These are phyloP conservation scores for Syrrhaptes paradoxus DNA, from an alignment of 2,113 vertebrate species.

Conservation along the genomic window DNA sequence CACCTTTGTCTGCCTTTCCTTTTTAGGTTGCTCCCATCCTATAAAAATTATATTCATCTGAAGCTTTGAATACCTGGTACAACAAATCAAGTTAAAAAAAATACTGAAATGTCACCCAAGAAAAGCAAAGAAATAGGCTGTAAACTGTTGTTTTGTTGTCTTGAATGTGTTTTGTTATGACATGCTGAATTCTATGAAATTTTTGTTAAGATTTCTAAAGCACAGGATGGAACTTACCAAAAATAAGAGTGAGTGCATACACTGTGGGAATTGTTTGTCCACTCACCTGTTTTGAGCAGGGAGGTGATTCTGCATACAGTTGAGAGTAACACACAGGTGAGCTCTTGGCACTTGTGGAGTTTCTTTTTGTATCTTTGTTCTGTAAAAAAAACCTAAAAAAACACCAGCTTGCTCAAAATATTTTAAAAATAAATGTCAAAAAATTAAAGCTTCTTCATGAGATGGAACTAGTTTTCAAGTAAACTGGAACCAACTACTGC, in stretches of 20 bases:
- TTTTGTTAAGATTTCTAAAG: not conserved
- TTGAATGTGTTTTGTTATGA: not conserved
- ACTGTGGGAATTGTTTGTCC: not conserved
- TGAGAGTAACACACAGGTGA: not conserved
- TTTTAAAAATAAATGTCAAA: not conserved
- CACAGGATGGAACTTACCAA: not conserved
- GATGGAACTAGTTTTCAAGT: not conserved
- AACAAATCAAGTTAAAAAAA: not conserved
- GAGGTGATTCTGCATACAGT: not conserved
- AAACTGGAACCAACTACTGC: not conserved
- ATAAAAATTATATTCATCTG: not conserved
- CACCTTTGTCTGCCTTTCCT: not conserved
- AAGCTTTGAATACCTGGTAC: not conserved
- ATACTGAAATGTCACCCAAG: not conserved
- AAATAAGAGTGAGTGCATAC: accelerated
- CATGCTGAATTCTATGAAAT: not conserved
- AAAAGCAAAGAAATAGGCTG: not conserved
- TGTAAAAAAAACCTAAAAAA: not conserved
- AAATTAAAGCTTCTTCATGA: not conserved
- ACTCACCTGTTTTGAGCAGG: not conserved
- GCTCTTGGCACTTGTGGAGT: not conserved
- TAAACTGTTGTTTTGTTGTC: not conserved
- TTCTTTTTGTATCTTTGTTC: not conserved
- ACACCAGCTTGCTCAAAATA: not conserved
- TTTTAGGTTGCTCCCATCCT: not conserved